A percentile compares a stretch with the other conserved stretches of the same genome.
Evolutionary conservation across 1,140 invertebrate species (phyloP).

Genomic region (Andrena cerasifolii): DNA sequence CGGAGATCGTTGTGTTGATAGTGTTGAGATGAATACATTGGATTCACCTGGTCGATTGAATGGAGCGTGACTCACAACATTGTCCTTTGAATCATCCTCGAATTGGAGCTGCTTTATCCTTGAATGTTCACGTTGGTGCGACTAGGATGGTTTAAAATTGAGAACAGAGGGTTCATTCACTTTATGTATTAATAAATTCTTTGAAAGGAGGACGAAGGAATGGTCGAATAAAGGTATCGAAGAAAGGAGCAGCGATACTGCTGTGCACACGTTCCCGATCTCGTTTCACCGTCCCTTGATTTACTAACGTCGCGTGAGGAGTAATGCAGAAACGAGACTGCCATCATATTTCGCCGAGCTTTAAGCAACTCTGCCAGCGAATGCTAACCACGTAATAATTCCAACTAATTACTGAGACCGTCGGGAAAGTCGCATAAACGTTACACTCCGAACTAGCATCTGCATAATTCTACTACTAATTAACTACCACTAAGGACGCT

Average conservation of each 20-base stretch:
- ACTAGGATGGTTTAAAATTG: no score
- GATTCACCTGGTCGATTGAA: constrained; percentile 7
- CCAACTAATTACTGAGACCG: background rate
- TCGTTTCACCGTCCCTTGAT: constrained; percentile 16
- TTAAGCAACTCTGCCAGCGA: background rate
- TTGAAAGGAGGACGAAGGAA: background rate
- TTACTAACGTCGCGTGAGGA: constrained; percentile 21
- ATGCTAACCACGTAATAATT: constrained; percentile 8
- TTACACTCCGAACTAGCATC: background rate
- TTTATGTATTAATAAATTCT: background rate
- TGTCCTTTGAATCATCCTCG: background rate
- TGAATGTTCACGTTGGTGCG: background rate
- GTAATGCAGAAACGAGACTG: background rate
- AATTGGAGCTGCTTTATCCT: background rate
- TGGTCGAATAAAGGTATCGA: no score
- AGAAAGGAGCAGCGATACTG: background rate
- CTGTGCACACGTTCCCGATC: background rate
- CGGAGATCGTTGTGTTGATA: background rate
- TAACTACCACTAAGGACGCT: no score
- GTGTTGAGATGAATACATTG: background rate
- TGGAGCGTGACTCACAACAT: background rate
- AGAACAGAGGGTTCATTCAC: background rate
- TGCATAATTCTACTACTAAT: background rate
- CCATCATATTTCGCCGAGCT: background rate
- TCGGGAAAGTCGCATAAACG: background rate